These are phyloP conservation scores for Tribolium castaneum DNA, from an alignment of 1,140 invertebrate genomes.

Conservation along the genomic window DNA sequence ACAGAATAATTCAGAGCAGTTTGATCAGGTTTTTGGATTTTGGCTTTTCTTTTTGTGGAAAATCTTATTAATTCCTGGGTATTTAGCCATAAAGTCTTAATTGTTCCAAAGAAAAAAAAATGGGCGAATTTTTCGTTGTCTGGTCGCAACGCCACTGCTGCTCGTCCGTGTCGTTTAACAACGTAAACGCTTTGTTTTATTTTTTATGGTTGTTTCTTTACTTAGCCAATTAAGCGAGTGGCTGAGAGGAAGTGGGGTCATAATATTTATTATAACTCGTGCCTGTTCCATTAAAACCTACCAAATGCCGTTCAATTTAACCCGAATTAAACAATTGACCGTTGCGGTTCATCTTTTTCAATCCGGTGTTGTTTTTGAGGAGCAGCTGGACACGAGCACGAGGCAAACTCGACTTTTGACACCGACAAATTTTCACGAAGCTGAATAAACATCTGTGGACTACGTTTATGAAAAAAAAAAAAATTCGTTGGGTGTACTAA, in stretches of 20 bases:
- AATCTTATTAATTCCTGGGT: no score
- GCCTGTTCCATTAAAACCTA: slow-evolving; percentile 57
- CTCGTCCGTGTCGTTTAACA: not conserved
- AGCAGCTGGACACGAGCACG: slow-evolving; percentile 24
- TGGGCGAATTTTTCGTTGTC: no score
- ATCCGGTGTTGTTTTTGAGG: slow-evolving; percentile 36
- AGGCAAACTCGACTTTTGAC: slow-evolving; percentile 36
- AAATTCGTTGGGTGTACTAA: not conserved
- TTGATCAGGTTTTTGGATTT: no score
- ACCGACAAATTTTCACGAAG: not conserved
- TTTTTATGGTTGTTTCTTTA: slow-evolving; percentile 49
- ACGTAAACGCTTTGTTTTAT: slow-evolving; percentile 40
- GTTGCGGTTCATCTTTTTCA: slow-evolving; percentile 43
- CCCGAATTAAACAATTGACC: slow-evolving; percentile 59
- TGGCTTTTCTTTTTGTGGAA: no score
- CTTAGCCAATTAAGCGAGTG: slow-evolving; percentile 57
- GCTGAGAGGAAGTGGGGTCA: slow-evolving; percentile 58
- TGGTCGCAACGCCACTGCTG: no score
- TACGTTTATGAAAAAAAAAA: no score
- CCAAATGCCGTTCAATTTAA: slow-evolving; percentile 60
- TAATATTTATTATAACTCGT: slow-evolving; percentile 60
- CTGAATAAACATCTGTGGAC: not conserved
- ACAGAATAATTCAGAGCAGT: no score
- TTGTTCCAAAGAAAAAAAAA: no score
- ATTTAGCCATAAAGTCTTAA: no score